Evolutionary conservation across 2,113 vertebrate species (phyloP), one percentile per base, ranked within the genome.

Genomic region (Mus spicilegus): DNA sequence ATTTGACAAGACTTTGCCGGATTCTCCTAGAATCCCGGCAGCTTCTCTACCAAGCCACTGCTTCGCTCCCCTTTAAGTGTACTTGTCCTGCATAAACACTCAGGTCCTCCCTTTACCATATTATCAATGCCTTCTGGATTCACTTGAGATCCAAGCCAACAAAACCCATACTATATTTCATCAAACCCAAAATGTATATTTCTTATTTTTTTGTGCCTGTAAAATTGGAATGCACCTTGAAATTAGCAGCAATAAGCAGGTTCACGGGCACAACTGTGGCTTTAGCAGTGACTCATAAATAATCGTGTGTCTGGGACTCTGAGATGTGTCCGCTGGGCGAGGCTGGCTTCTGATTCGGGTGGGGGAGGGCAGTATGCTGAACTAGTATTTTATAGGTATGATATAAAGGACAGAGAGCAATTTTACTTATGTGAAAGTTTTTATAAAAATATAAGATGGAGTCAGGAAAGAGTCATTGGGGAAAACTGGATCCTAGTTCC

Each of bases 391-490:
- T 94, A 70, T 1, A 87, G 22, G 46, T 89, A 33, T 67, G 72
- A 61, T 30, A 87, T 46, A 95, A 93, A 56, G 42, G 42, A 87
- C 36, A 81, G 39, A 33, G 61, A 42, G 51, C 76, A 95, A n/a
- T 84, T 93, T 94, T 58, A 14, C 30, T 58, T 58, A 19, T 58
- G 33, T 56, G 46, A 4, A 49, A 46, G 49, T 78, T 95, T 90
- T 91, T 77, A 54, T 58, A 7, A 87, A 94, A 82, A 58, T 76
- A 7, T 65, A 70, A 90, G 28, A n/a, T 7, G 42, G 51, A 92
- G 33, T 65, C 75, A 56, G 20, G 94, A 95, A 93, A 69, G 54
- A 91, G 92, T 92, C 8, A 65, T 1, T 30, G 75, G 84, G 28
- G 12, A 73, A 89, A 65, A 95, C 26, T n/a, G 54, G 51, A 80